These are phyloP conservation scores for Cotesia chilonis DNA, from an alignment of 1,140 invertebrate species.

Conservation along the genomic window DNA sequence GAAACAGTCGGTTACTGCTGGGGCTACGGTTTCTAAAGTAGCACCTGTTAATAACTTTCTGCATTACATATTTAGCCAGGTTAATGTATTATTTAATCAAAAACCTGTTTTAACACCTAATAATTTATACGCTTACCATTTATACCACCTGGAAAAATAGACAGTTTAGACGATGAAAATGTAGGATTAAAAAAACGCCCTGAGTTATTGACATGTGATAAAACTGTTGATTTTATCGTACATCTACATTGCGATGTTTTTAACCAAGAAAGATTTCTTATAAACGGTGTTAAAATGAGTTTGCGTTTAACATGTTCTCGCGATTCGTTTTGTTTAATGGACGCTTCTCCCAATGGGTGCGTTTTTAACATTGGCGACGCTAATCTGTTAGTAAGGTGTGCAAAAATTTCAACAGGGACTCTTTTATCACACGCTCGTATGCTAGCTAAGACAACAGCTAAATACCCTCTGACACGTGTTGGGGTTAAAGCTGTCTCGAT, in stretches of 20 bases:
- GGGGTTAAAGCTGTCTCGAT: conserved; percentile 56
- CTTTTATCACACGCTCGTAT: conserved; percentile 53
- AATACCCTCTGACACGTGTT: conserved; percentile 55
- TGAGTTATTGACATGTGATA: not conserved
- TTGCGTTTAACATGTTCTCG: conserved; percentile 52
- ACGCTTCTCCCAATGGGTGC: not conserved
- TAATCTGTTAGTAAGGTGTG: conserved; percentile 45
- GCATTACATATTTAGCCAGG: conserved; percentile 55
- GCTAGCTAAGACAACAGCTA: conserved; percentile 50
- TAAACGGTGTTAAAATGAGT: conserved; percentile 57
- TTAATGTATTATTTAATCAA: conserved; percentile 58
- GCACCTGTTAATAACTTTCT: conserved; percentile 53
- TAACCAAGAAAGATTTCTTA: conserved; percentile 57
- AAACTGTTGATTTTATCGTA: conserved; percentile 7
- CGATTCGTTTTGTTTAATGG: conserved; percentile 55
- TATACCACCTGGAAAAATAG: conserved; percentile 53
- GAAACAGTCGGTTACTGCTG: no score
- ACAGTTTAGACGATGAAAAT: conserved; percentile 37
- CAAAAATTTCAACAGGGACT: conserved; percentile 50
- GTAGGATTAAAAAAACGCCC: conserved; percentile 14
- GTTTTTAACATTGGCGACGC: conserved; percentile 3
- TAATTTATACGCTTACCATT: conserved; percentile 56
- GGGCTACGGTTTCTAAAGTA: not conserved
- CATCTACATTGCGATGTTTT: conserved; percentile 45
- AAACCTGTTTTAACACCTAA: conserved; percentile 55